phyloP scores from a whole-genome alignment of 1,140 invertebrate species.

The Tigriopus japonicus region DNA sequence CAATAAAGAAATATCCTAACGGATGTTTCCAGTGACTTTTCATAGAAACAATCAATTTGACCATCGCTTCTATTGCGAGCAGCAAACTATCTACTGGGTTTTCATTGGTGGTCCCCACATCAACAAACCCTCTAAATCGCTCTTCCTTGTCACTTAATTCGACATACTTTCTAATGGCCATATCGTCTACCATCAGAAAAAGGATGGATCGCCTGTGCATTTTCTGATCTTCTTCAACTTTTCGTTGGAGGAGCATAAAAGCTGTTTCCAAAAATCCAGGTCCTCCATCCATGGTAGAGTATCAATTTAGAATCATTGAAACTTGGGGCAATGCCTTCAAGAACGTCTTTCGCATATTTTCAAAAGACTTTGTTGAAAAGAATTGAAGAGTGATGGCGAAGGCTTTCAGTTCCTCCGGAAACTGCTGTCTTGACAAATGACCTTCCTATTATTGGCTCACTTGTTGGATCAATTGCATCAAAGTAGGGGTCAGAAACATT shows the following conservation, averaged over 20 bases:
- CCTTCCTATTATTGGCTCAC: too few relatives aligned
- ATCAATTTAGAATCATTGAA: background rate
- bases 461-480: too few relatives aligned
- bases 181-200: slow-evolving; percentile 25
- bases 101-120: slow-evolving; percentile 19
- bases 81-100: slow-evolving; percentile 18
- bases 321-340: background rate
- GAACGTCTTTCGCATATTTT: background rate
- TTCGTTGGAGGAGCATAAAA: background rate
- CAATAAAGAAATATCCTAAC: background rate
- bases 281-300: background rate
- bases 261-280: background rate
- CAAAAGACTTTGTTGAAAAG: background rate
- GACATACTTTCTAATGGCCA: slow-evolving; percentile 23
- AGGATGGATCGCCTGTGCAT: background rate
- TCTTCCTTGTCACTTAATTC: slow-evolving; percentile 21
- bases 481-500: too few relatives aligned
- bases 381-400: background rate
- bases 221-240: background rate
- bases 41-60: slow-evolving; percentile 22
- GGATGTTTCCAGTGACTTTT: slow-evolving; percentile 23
- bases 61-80: slow-evolving; percentile 23
- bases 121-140: slow-evolving; percentile 20
- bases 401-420: background rate
- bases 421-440: background rate